Evolutionary conservation across 2,797 vertebrate species (phyloP), one percentile per base, ranked within the genome.

Genomic region (Poeciliopsis infans): DNA sequence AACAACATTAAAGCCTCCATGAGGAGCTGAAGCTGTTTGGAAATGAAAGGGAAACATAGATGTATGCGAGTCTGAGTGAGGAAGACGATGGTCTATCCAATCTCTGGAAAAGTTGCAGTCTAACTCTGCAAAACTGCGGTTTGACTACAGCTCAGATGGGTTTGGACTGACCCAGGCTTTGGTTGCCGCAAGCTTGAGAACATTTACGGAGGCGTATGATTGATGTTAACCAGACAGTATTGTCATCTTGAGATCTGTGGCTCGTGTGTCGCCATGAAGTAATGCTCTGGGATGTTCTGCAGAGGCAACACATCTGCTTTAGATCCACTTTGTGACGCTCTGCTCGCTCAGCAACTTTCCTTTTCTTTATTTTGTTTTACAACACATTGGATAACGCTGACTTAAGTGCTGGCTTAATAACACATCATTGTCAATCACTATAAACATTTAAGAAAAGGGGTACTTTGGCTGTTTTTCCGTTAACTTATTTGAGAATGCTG

Each of bases 1-100:
- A 93, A 90, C 91, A 85, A 90, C 88, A 88, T 91, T 91, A 95
- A 95, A 94, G 86, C 88, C 81, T 84, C 73, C 85, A 83, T 69
- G 78, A 82, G 89, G 81, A 81, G 92, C 84, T 78, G 45, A 87
- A 93, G 85, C 83, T 87, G 89, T 88, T 82, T 91, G 83, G 87
- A 94, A 94, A 88, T 89, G 77, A 91, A 86, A 91, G 93, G 90
- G 84, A 85, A 87, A 83, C 80, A 87, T 83, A 79, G 59, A 84
- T 86, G 76, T 36, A 28, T 74, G 74, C 3, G 23, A 69, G 23
- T 45, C 28, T 81, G 64, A 81, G 64, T 49, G 81, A 78, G 73
- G 77, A 85, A 49, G 76, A 84, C 1, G 76, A 76, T 51, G 72
- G 72, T n/a, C 55, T 39, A 79, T 83, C 76, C 77, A 51, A 31